Evolutionary conservation across 2,888 invertebrate genomes (phyloP).

Genomic region (Metallyticus violacea): DNA sequence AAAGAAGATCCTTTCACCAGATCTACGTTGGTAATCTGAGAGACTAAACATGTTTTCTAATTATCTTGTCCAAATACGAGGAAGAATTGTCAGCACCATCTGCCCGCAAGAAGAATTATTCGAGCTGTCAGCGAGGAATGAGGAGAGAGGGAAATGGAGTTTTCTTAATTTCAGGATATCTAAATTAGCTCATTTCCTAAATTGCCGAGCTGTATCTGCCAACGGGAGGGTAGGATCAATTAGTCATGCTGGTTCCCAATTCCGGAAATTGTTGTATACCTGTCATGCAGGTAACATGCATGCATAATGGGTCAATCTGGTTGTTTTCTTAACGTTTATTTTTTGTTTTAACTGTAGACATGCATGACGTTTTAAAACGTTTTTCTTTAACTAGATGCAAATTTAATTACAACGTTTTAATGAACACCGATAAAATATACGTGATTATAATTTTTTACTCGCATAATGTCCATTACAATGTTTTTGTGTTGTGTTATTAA

Average conservation of each 20-base stretch:
- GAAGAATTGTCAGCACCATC: not conserved
- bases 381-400: too few relatives aligned
- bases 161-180: not conserved
- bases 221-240: not conserved
- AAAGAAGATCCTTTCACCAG: not conserved
- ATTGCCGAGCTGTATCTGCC: not conserved
- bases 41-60: not conserved
- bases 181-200: not conserved
- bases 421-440: too few relatives aligned
- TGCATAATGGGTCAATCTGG: too few relatives aligned
- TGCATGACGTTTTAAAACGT: too few relatives aligned
- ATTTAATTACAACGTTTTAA: too few relatives aligned
- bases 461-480: too few relatives aligned
- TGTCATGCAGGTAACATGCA: too few relatives aligned
- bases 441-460: too few relatives aligned
- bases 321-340: too few relatives aligned
- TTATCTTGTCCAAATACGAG: not conserved
- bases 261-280: too few relatives aligned
- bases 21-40: not conserved
- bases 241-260: not conserved
- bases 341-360: too few relatives aligned
- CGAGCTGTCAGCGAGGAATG: not conserved
- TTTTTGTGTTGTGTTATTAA: too few relatives aligned
- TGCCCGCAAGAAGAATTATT: not conserved
- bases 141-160: not conserved